Base-by-base conservation (phyloP, 2,797 vertebrate species). In the Paguma larvata region DNA sequence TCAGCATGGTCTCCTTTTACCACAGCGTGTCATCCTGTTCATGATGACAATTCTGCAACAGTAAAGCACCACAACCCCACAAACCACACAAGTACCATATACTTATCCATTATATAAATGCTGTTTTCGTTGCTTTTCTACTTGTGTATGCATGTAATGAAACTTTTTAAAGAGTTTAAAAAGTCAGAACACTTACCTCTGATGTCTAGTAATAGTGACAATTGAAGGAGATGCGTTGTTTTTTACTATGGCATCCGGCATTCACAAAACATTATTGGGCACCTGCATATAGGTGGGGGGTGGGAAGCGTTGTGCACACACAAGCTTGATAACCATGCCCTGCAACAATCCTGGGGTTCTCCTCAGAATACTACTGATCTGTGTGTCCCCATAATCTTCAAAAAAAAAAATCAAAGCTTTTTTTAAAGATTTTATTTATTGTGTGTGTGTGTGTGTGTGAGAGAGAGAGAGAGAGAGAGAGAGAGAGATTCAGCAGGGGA, bases 301-400 rank as follows among this genome's bases (percentile, higher is more conserved):
- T 10, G 4, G 15, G 44, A 46, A 3, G 3, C 30, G 8, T 18
- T 34, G 1, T 5, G 34, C 6, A 51, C 0, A 23, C 5, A 27
- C 23, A 16, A 79, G 12, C 48, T 44, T 25, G 41, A 62, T n/a
- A 90, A 68, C n/a, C 80, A 65, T 32, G 4, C 68, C 25, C 23
- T 5, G 18, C 48, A 30, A 32, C 16, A 46, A n/a, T 59, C 30
- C 46, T 5, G 0, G n/a, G 15, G 2, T 23, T 91, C 8, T 46
- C 56, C n/a, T 51, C n/a, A 67, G 27, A 87, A 73, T 18, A 46
- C 13, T 32, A n/a, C 63, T 62, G 16, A 34, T 21, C 63, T 79
- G 19, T 21, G n/a, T 51, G 38, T 53, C 27, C 5, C 21, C 34
- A 18, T 77, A 8, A 80, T 44, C 23, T 75, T 75, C 34, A 82